phyloP scores from a whole-genome alignment of 2,797 vertebrate species.

The Malurus splendens region DNA sequence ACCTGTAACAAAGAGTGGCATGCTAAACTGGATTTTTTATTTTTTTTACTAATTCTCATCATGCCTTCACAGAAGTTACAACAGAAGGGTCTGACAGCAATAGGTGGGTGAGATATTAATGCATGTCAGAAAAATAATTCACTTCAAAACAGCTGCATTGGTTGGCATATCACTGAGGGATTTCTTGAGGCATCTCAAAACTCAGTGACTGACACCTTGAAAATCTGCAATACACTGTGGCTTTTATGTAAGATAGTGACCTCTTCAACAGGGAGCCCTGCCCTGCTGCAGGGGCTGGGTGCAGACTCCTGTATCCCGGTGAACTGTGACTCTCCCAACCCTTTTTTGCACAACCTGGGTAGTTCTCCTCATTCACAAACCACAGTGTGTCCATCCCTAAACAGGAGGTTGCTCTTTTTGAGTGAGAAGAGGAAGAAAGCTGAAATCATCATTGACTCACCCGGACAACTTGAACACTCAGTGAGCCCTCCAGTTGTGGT shows the following conservation, averaged over 20 bases:
- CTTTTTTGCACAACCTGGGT: accelerated
- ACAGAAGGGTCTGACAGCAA: neutral
- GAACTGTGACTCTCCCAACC: neutral
- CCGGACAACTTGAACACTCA: neutral
- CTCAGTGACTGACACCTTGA: neutral
- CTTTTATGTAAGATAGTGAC: neutral
- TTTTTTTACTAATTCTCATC: neutral
- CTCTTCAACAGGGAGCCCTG: neutral
- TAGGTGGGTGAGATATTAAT: accelerated
- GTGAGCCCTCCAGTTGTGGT: neutral
- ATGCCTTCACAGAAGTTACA: neutral
- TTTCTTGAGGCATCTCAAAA: neutral
- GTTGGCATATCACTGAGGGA: neutral
- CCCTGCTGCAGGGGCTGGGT: accelerated
- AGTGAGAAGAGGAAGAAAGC: neutral
- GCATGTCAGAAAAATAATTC: neutral
- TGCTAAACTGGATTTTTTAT: neutral
- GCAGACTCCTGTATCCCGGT: neutral
- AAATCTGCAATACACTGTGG: neutral
- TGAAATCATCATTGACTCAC: neutral
- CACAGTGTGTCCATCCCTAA: neutral
- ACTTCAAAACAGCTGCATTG: neutral
- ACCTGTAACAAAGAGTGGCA: accelerated
- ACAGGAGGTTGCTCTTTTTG: neutral
- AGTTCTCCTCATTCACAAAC: neutral